Base-by-base conservation (phyloP, 1,140 invertebrate genomes). In the Drosophila mojavensis region DNA sequence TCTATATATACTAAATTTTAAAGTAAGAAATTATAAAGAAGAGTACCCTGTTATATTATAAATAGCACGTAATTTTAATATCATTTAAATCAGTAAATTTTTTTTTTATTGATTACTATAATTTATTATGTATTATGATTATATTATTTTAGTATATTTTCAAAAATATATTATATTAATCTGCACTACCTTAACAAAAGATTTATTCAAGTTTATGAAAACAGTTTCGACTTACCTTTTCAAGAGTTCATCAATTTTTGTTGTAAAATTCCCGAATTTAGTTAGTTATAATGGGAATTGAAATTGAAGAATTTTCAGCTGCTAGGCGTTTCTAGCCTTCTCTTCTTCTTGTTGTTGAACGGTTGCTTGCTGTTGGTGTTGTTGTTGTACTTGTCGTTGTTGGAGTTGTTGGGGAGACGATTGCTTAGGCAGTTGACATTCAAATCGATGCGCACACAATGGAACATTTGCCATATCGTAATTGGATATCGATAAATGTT, bases 401-500 rank as follows among this genome's bases (percentile, higher is more conserved):
- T 50, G 30, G 15, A 26, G 17, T 28, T 17, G 54, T 65, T 59
- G 62, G 10, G 11, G 5, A 56, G 36, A 36, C 15, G 51, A 48
- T 66, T 59, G 54, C 26, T 58, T 62, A 3, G 20, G 11, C 36
- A 59, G 43, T 67, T 67, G 64, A 59, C 28, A 67, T 67, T 48
- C 64, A 50, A 66, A 50, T 66, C 45, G 65, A 26, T 66, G 43
- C 10, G 59, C 41, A 41, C 39, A 63, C 39, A 69, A 62, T 64
- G 51, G 45, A 60, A 13, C 17, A 68, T 47, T 55, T 55, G 50
- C 50, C 70, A 73, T 73, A 68, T 50, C 70, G 55, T 43, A 20
- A 9, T 50, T n/a, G 41, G 11, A 54, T 68, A 68, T 54, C 51
- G 58, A 73, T 68, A 73, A 73, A 28, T 67, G 55, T 73, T 67